Evolutionary conservation across 2,888 invertebrate genomes (phyloP).

Genomic region (Caradrina clavipalpis): DNA sequence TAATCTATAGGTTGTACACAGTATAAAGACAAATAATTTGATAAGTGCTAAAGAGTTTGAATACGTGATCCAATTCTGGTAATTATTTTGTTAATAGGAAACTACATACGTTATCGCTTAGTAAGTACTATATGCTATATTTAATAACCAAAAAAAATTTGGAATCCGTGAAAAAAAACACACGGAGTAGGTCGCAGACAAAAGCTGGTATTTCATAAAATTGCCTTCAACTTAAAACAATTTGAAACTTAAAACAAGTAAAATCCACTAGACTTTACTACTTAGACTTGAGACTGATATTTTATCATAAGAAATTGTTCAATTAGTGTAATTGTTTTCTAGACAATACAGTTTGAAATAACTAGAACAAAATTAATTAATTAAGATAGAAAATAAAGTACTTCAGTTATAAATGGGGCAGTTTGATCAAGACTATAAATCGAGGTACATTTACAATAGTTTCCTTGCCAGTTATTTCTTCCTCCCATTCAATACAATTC

Average conservation of each 20-base stretch:
- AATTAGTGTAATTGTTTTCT: slow-evolving; percentile 23
- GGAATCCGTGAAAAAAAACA: no score
- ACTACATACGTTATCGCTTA: no score
- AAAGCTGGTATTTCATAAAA: not conserved
- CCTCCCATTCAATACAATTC: slow-evolving; percentile 23
- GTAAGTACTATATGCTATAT: no score
- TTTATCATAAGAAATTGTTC: slow-evolving; percentile 19
- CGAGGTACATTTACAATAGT: slow-evolving; percentile 3
- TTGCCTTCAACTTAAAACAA: not conserved
- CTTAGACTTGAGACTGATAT: slow-evolving; percentile 4
- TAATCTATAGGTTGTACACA: no score
- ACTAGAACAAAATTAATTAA: slow-evolving; percentile 18
- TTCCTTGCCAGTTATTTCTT: slow-evolving; percentile 14
- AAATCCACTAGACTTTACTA: not conserved
- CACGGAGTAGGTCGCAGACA: no score
- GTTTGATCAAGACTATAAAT: slow-evolving; percentile 8
- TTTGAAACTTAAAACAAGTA: not conserved
- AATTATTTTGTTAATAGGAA: no score
- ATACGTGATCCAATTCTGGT: no score
- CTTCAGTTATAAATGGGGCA: not conserved
- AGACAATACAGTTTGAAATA: not conserved
- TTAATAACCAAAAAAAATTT: no score
- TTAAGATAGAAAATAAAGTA: not conserved
- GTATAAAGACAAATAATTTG: no score
- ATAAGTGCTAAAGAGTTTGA: no score